Evolutionary conservation across 1,140 invertebrate species (phyloP), one percentile per base, ranked within the genome.

Genomic region (Arctopsyche grandis): DNA sequence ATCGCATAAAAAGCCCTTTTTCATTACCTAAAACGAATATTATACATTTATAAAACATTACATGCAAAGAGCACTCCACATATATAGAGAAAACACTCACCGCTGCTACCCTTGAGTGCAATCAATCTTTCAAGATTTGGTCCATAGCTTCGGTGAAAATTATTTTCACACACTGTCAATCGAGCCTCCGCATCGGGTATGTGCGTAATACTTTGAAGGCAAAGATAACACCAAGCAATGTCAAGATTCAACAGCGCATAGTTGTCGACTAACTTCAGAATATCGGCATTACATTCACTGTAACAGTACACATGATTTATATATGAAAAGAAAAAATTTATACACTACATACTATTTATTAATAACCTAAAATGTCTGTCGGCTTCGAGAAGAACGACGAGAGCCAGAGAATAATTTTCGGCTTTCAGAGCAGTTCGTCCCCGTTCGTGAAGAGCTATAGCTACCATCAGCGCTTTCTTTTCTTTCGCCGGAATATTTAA

Each of bases 201-300:
- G 77, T 94, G 91, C 16, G 89, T 88, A 19, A 95, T 88, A 84
- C 91, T 94, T 83, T 91, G 89, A 16, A 96, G 87, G 84, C 91
- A 91, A 29, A 95, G 87, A 88, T 96, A 96, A 86, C 94, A 95
- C 95, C 95, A 96, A 4, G 93, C 93, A 80, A 96, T 94, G 85
- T 96, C 94, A 82, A 96, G 86, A 85, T 95, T 93, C 5, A 96
- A 86, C 0, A 95, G 86, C 0, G 93, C 94, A 88, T 92, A 94
- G 84, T 95, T 95, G 85, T 95, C 94, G n/a, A 95, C 93, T 0
- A 88, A 85, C 77, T 91, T 89, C 12, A 96, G 86, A 44, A 95
- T 87, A 29, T 90, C 86, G 0, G 93, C 91, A 70, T 92, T 87
- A 84, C 94, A 95, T 46, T 91, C 90, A 78, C 92, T 93, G 82